Percentiles rank a stretch among this genome's conserved stretches.
Evolutionary conservation across 2,888 invertebrate species (phyloP).

Genomic region (Lasioglossum calceatum): DNA sequence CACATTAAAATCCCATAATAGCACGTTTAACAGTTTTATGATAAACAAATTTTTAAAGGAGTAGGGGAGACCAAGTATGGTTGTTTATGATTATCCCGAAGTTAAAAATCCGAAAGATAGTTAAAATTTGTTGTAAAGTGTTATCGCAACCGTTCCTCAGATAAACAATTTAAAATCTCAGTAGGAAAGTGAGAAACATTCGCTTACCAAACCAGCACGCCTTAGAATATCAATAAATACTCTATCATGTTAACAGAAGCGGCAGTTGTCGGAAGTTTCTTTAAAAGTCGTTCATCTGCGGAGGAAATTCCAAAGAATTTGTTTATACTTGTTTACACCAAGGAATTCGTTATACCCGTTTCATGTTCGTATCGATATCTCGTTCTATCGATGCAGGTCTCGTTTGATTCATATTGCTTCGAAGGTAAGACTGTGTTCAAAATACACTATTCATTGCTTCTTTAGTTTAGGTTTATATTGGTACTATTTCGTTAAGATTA

Average conservation of each 20-base stretch:
- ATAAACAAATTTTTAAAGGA: neutral
- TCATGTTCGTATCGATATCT: neutral
- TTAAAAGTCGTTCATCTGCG: slow-evolving; percentile 5
- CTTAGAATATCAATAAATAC: slow-evolving; percentile 7
- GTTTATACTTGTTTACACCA: neutral
- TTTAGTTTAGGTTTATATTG: neutral
- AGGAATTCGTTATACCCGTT: slow-evolving; percentile 16
- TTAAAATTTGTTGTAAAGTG: neutral
- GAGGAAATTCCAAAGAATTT: neutral
- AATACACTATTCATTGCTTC: neutral
- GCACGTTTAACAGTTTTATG: neutral
- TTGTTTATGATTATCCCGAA: neutral
- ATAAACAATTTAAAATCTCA: slow-evolving; percentile 1
- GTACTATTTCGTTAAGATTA: neutral
- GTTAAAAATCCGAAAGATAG: neutral
- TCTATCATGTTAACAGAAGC: slow-evolving; percentile 1
- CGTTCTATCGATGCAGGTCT: neutral
- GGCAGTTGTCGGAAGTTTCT: slow-evolving; percentile 1
- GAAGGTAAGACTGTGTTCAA: neutral
- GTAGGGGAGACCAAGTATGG: no score
- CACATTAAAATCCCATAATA: neutral
- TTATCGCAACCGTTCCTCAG: neutral
- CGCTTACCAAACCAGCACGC: neutral
- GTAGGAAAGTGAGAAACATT: slow-evolving; percentile 4
- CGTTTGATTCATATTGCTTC: slow-evolving; percentile 4